Conservation (phyloP, 2,797 vertebrate species). For the Siniperca scherzeri region DNA sequence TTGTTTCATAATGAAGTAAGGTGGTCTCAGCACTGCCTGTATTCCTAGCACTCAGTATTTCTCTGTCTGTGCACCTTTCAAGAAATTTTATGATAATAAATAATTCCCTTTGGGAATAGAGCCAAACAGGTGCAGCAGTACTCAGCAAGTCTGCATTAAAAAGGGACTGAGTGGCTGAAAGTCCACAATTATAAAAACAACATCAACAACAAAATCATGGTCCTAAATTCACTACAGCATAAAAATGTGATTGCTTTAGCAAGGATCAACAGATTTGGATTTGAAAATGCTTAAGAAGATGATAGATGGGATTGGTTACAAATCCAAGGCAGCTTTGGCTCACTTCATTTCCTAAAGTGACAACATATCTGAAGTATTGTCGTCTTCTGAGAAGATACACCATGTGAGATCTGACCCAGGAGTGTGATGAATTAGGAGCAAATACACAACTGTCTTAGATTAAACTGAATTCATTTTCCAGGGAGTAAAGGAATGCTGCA, state of each 20-base stretch:
- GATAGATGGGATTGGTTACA: conserved; percentile 49
- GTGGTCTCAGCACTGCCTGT: background rate
- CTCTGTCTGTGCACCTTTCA: conserved; percentile 5
- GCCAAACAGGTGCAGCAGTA: conserved; percentile 1
- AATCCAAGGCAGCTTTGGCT: conserved; percentile 58
- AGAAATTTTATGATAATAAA: background rate
- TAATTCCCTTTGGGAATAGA: background rate
- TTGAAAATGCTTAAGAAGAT: conserved; percentile 40
- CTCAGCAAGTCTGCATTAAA: background rate
- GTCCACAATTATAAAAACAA: background rate
- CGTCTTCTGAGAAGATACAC: conserved; percentile 27
- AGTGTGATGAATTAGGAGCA: conserved; percentile 27
- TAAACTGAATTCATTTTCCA: conserved; percentile 6
- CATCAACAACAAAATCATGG: background rate
- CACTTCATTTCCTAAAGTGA: conserved; percentile 46
- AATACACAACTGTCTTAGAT: conserved; percentile 10
- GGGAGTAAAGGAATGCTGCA: background rate
- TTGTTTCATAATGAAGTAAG: conserved; percentile 3
- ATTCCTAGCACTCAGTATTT: background rate
- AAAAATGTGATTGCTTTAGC: conserved; percentile 22
- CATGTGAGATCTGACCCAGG: conserved; percentile 28
- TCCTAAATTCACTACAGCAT: background rate
- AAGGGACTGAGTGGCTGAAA: background rate
- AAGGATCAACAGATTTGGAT: conserved; percentile 48
- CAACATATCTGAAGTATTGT: conserved; percentile 46